These are phyloP conservation scores for Acronicta psi DNA, from an alignment of 2,888 invertebrate genomes.

Conservation along the genomic window DNA sequence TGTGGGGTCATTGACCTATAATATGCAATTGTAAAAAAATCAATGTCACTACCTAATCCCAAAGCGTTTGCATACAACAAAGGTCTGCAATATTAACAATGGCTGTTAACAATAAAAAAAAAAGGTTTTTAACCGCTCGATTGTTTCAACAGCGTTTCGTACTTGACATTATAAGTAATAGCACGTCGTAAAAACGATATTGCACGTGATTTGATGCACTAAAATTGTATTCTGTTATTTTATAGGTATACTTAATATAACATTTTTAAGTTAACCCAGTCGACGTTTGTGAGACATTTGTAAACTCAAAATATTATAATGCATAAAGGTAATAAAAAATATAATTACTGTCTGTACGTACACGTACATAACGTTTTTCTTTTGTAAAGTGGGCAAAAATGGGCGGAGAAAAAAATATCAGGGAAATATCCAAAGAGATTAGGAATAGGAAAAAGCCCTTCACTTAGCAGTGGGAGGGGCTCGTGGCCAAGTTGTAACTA, in stretches of 20 bases:
- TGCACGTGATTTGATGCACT: constrained; percentile 61
- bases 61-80: constrained; percentile 60
- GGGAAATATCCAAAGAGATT: too few species aligned
- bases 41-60: constrained; percentile 62
- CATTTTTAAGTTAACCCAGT: constrained; percentile 38
- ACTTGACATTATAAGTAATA: constrained; percentile 64
- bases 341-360: too few species aligned
- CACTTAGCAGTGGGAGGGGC: too few species aligned
- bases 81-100: constrained; percentile 66
- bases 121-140: constrained; percentile 64
- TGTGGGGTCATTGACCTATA: constrained; percentile 48
- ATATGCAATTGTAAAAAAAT: constrained; percentile 67
- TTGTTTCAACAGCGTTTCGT: constrained; percentile 65
- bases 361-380: too few species aligned
- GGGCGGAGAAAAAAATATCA: too few species aligned
- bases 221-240: constrained; percentile 41
- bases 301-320: too few species aligned
- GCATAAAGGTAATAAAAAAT: too few species aligned
- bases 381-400: too few species aligned
- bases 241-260: too few species aligned
- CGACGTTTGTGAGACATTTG: constrained; percentile 22
- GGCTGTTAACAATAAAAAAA: constrained; percentile 68
- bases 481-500: too few species aligned
- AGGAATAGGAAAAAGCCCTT: too few species aligned
- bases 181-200: constrained; percentile 58